phyloP scores from a whole-genome alignment of 1,140 invertebrate species.

The Eupristina koningsbergeri region DNA sequence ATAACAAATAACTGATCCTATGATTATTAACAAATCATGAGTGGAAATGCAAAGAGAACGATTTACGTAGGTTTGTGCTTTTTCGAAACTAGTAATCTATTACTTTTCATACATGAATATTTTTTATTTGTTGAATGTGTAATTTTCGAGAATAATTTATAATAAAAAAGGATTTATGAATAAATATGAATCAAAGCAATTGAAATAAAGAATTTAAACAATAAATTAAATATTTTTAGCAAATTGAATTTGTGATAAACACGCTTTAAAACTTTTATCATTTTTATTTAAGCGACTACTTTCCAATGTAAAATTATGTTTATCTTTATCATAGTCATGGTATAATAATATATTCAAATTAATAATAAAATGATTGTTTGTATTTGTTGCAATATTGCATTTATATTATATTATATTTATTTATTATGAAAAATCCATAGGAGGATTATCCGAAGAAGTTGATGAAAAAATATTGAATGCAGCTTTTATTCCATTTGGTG shows the following conservation, averaged over 20 bases:
- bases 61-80: slow-evolving; percentile 83
- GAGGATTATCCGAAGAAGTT: slow-evolving; percentile 97
- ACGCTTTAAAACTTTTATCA: neutral
- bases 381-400: too few relatives aligned
- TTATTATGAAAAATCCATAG: slow-evolving; percentile 64
- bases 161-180: neutral
- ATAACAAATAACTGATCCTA: neutral
- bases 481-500: slow-evolving; percentile 98
- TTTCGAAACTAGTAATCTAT: too few relatives aligned
- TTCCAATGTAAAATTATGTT: neutral
- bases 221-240: neutral
- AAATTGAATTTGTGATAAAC: neutral
- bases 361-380: too few relatives aligned
- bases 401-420: neutral
- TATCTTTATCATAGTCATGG: too few relatives aligned
- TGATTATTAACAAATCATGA: slow-evolving; percentile 59
- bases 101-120: too few relatives aligned
- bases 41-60: slow-evolving; percentile 81
- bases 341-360: too few relatives aligned
- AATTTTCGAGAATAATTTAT: slow-evolving; percentile 35
- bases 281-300: neutral
- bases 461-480: slow-evolving; percentile 96
- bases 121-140: too few relatives aligned
- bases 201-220: too few relatives aligned
- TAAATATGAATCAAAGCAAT: too few relatives aligned